Evolutionary conservation across 2,888 invertebrate species (phyloP).

Genomic region (Dryomyza anilis): DNA sequence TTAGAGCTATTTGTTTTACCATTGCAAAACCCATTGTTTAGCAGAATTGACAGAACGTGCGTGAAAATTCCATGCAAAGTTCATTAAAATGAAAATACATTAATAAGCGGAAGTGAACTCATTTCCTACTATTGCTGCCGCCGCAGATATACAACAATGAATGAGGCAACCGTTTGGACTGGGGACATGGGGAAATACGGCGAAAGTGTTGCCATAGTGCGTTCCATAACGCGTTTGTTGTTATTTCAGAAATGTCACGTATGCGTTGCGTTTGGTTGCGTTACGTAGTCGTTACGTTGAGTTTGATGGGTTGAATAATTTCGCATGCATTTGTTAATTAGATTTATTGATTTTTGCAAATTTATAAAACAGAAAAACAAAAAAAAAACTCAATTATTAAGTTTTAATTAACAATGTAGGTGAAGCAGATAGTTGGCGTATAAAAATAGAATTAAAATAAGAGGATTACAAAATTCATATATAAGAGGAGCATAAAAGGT

Average conservation of each 20-base stretch:
- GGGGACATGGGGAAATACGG: background rate
- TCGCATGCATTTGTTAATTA: constrained; percentile 43
- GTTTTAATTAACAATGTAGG: constrained; percentile 21
- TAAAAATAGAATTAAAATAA: no score
- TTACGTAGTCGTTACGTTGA: background rate
- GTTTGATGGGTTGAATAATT: constrained; percentile 3
- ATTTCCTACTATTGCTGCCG: constrained; percentile 1
- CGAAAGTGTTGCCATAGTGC: constrained; percentile 27
- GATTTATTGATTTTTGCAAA: constrained; percentile 47
- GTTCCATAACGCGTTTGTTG: constrained; percentile 17
- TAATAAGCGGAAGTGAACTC: constrained; percentile 23
- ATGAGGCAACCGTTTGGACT: background rate
- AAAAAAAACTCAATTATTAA: no score
- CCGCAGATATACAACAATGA: no score
- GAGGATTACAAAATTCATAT: no score
- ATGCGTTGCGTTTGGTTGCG: constrained; percentile 18
- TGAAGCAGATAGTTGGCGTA: no score
- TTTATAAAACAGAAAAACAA: no score
- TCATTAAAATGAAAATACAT: constrained; percentile 7
- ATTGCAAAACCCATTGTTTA: no score
- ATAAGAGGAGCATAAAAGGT: no score
- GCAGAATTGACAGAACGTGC: no score
- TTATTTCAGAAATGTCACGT: constrained; percentile 35
- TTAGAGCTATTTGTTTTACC: no score
- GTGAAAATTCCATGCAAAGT: background rate